Base-by-base conservation (phyloP, 2,113 vertebrate species). In the Heterotilapia buettikoferi region DNA sequence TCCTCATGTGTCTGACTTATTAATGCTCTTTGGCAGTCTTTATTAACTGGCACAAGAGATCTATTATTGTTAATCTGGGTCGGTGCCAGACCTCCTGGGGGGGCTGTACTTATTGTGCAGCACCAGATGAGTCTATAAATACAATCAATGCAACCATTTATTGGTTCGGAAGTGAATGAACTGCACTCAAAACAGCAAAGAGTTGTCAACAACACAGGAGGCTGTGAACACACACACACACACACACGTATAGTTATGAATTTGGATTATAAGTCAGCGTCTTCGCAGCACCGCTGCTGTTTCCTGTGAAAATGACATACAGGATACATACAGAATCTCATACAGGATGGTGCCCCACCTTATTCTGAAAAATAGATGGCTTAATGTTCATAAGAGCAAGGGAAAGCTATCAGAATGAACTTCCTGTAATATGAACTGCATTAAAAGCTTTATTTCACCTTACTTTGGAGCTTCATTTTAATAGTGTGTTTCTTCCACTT, bases 51-150 rank as follows among this genome's bases (percentile, higher is more conserved):
- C 86, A 94, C 93, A 95, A 96, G 31, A 83, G 90, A 89, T 85
- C 85, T 79, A 83, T 93, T 95, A 90, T 95, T 89, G 90, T 86
- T 88, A 71, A 83, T 86, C 80, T 94, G 93, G 84, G 68, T 26
- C 78, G 56, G 90, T 84, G 92, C 90, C 94, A 93, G 90, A 85
- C 84, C 84, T 89, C 90, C 78, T 53, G 86, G 82, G 63, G 83
- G 40, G 43, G 68, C 14, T 68, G 81, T 84, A 53, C 81, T 50
- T 84, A 87, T 80, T 92, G 83, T 79, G 84, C 83, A 85, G 86
- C 73, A 80, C 76, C 73, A 78, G 86, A 61, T 36, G 63, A 71
- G 86, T 89, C 93, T 93, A 93, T 89, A 91, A 94, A 93, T 93
- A 89, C 82, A 83, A 16, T 90, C 85, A 92, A 87, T 88, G 83